Evolutionary conservation across 2,113 vertebrate genomes (phyloP).

Genomic region (Tyto alba): DNA sequence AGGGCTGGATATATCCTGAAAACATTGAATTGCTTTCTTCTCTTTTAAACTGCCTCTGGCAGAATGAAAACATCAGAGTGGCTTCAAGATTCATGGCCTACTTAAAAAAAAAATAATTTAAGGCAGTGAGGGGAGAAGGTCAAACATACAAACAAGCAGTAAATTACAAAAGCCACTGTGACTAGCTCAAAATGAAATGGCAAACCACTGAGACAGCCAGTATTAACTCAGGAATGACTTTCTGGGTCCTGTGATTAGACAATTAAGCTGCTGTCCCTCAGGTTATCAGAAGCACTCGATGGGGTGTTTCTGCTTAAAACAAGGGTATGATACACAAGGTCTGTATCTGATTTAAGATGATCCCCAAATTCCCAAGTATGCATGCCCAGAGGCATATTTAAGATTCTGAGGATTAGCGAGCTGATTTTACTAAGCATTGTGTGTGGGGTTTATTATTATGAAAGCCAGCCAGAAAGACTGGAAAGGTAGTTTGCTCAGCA

Average conservation of each 20-base stretch:
- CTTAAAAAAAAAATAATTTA: not conserved
- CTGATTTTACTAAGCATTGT: not conserved
- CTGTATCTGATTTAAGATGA: not conserved
- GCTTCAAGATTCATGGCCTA: not conserved
- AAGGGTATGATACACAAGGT: accelerated
- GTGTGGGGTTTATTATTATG: accelerated
- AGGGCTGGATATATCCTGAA: not conserved
- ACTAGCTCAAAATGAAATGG: not conserved
- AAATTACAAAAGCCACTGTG: not conserved
- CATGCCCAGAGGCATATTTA: not conserved
- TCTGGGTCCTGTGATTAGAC: accelerated
- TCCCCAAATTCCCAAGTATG: not conserved
- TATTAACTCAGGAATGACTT: not conserved
- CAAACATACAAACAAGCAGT: not conserved
- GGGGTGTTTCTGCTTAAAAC: not conserved
- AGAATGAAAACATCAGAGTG: not conserved
- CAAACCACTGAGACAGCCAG: not conserved
- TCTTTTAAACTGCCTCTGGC: not conserved
- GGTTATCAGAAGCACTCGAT: not conserved
- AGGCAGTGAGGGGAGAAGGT: not conserved
- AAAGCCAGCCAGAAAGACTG: not conserved
- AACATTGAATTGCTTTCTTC: not conserved
- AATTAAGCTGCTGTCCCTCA: accelerated
- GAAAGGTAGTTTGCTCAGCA: not conserved
- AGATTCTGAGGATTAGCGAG: not conserved